Percentiles rank a stretch among this genome's conserved stretches.
Evolutionary conservation across 2,113 vertebrate species (phyloP).

Genomic region (Potamarius usumacintae): DNA sequence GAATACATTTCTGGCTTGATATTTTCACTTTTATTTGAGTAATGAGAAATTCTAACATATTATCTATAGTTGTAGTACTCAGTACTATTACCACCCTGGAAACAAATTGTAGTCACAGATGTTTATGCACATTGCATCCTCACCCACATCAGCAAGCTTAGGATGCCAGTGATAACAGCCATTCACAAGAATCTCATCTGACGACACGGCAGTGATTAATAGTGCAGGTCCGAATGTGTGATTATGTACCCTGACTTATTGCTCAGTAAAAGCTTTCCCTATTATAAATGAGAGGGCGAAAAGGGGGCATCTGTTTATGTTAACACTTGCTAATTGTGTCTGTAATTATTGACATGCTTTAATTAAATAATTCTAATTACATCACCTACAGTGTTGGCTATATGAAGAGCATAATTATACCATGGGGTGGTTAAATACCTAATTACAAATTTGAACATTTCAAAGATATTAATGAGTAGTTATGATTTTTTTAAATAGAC

Average conservation of each 20-base stretch:
- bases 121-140: not conserved
- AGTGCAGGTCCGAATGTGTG: slow-evolving; percentile 13
- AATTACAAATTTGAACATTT: slow-evolving; percentile 19
- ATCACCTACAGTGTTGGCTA: slow-evolving; percentile 35
- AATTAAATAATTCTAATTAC: slow-evolving; percentile 41
- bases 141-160: not conserved
- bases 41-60: not conserved
- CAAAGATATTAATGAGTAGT: slow-evolving; percentile 18
- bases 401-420: slow-evolving; percentile 36
- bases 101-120: not conserved
- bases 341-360: slow-evolving; percentile 39
- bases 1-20: not conserved
- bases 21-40: not conserved
- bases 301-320: slow-evolving; percentile 33
- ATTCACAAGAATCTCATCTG: not conserved
- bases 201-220: slow-evolving; percentile 9
- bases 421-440: slow-evolving; percentile 7
- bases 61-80: not conserved
- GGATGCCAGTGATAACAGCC: not conserved
- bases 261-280: slow-evolving; percentile 21
- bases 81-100: not conserved
- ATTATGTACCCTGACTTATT: slow-evolving; percentile 29
- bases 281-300: slow-evolving; percentile 6
- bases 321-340: slow-evolving; percentile 34
- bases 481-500: not conserved